phyloP scores from a whole-genome alignment of 2,797 vertebrate species.

The Alcedo atthis region DNA sequence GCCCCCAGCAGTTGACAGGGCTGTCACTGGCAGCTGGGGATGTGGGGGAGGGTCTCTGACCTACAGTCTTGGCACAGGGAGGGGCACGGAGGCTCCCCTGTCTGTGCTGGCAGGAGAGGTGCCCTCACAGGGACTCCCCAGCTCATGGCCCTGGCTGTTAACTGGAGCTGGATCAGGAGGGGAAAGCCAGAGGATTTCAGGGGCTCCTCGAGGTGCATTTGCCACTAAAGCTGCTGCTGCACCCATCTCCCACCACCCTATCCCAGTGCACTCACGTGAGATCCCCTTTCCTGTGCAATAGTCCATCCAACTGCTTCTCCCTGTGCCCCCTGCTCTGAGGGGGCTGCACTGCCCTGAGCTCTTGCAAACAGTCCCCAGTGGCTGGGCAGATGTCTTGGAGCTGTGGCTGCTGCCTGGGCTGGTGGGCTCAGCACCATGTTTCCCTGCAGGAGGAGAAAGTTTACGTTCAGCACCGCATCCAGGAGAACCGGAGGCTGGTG shows the following conservation, averaged over 20 bases:
- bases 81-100: not conserved
- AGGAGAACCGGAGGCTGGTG: constrained; percentile 79
- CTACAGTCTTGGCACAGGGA: not conserved
- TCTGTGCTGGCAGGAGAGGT: not conserved
- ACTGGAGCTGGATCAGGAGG: not conserved
- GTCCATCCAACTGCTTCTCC: not conserved
- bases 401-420: not conserved
- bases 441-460: constrained; percentile 87
- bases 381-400: fast-evolving
- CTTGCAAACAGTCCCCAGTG: not conserved
- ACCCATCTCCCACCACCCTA: not conserved
- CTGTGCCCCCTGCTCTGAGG: not conserved
- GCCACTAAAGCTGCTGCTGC: not conserved
- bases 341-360: not conserved
- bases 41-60: not conserved
- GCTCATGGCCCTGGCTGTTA: not conserved
- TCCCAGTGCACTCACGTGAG: too few relatives aligned
- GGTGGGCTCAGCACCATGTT: not conserved
- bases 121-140: not conserved
- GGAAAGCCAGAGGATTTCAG: not conserved
- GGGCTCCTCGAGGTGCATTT: not conserved
- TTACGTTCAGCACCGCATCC: constrained; percentile 91
- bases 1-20: not conserved
- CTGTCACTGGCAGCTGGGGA: not conserved
- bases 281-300: not conserved